These are phyloP conservation scores for Myioborus miniatus DNA, from an alignment of 2,797 vertebrate species.

Conservation along the genomic window DNA sequence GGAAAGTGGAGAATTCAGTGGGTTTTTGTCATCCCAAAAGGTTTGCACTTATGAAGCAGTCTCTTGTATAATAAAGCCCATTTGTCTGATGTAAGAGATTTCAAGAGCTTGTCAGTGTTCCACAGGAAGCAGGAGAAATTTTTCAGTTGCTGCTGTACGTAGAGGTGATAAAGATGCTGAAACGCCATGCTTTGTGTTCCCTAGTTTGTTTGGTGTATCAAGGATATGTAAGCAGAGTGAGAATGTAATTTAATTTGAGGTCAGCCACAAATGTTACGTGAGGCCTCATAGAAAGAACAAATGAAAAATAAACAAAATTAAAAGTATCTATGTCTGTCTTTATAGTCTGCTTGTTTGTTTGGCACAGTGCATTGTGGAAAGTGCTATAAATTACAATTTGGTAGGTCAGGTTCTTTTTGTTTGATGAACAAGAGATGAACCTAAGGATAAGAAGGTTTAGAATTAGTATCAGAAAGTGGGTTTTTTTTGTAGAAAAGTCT, in stretches of 20 bases:
- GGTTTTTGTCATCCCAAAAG: conserved; percentile 66
- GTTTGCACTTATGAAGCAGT: conserved; percentile 52
- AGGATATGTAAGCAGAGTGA: not conserved
- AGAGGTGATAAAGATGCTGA: not conserved
- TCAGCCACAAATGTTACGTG: not conserved
- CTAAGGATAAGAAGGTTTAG: not conserved
- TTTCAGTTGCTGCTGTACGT: not conserved
- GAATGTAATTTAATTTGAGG: conserved; percentile 28
- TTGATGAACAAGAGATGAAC: not conserved
- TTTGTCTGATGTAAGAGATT: conserved; percentile 70
- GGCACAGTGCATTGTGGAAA: not conserved
- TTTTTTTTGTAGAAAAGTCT: not conserved
- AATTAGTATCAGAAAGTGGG: not conserved
- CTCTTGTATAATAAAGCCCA: conserved; percentile 57
- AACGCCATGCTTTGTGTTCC: not conserved
- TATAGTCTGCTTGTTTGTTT: not conserved
- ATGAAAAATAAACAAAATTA: conserved; percentile 44
- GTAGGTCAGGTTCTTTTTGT: not conserved
- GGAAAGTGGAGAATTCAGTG: conserved; percentile 65
- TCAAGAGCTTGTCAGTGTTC: conserved; percentile 43
- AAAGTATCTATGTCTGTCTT: not conserved
- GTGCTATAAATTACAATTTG: not conserved
- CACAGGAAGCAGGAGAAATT: conserved; percentile 12
- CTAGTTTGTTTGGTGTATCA: not conserved
- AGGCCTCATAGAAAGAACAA: not conserved